phyloP scores from a whole-genome alignment of 2,113 vertebrate genomes.

The Pachypanchax playfairii region DNA sequence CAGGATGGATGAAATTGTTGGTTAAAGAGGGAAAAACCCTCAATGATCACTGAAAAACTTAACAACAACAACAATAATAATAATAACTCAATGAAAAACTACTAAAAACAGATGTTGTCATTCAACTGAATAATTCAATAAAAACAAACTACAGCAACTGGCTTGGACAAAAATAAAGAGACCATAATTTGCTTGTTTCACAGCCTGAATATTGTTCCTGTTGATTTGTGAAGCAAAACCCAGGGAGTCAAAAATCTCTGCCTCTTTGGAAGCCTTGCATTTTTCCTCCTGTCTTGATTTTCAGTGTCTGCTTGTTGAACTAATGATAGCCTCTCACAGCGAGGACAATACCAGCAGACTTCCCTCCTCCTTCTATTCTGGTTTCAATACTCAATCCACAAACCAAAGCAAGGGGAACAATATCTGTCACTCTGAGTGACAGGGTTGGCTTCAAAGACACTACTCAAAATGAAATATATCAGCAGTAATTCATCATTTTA shows the following conservation, averaged over 20 bases:
- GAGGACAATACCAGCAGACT: slow-evolving; percentile 43
- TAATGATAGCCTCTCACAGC: slow-evolving; percentile 62
- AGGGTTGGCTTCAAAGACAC: slow-evolving; percentile 48
- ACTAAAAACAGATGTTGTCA: no score
- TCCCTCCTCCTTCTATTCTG: slow-evolving; percentile 59
- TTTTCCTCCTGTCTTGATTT: slow-evolving; percentile 10
- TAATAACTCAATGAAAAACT: no score
- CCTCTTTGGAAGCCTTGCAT: slow-evolving; percentile 9
- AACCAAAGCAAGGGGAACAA: slow-evolving; percentile 63
- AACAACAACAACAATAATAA: no score
- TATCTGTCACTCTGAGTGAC: slow-evolving; percentile 71
- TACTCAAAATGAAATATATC: slow-evolving; percentile 62
- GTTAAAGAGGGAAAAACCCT: no score
- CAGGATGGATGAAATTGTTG: no score
- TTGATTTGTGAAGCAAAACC: slow-evolving; percentile 8
- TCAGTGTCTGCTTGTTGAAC: slow-evolving; percentile 19
- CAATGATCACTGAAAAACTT: no score
- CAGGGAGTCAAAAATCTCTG: slow-evolving; percentile 2
- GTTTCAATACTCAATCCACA: slow-evolving; percentile 59
- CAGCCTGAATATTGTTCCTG: not conserved
- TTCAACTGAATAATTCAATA: no score
- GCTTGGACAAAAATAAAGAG: no score
- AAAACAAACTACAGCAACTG: no score
- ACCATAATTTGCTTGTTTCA: no score
- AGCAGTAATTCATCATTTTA: slow-evolving; percentile 54